A percentile compares a stretch with the other conserved stretches of the same genome.
Conservation (phyloP, 2,113 vertebrate species). For the human region GRCh38 chr9:109423001-109423500, state of each 20-base stretch:
- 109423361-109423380: no score
- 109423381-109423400: no score
- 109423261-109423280: background rate
- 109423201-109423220: background rate
- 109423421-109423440: no score
- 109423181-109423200: background rate
- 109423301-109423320: background rate
- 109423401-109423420: no score
- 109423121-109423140: background rate
- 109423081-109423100: background rate
- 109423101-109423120: background rate
- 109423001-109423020: background rate
- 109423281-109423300: background rate
- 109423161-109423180: background rate
- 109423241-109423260: background rate
- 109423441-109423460: no score
- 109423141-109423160: background rate
- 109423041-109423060: background rate
- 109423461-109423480: no score
- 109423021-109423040: background rate
- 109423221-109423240: background rate
- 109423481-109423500: no score
- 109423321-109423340: no score
- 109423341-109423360: no score
- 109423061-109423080: background rate